These are phyloP conservation scores for Coremacera marginata DNA, from an alignment of 2,888 invertebrate genomes.

Conservation along the genomic window DNA sequence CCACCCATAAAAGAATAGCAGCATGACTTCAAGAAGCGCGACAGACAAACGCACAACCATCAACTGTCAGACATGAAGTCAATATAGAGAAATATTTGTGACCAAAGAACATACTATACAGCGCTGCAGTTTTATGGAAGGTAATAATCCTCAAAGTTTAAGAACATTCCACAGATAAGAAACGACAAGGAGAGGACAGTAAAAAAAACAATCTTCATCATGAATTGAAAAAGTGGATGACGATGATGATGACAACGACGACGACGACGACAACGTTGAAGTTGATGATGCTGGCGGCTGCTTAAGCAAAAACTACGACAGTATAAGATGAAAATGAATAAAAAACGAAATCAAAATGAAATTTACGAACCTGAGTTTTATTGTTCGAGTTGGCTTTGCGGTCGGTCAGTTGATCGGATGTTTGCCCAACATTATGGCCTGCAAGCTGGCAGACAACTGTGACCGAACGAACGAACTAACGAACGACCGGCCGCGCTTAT, in stretches of 20 bases:
- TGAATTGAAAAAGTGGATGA: background rate
- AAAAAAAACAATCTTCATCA: background rate
- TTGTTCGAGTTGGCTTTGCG: slow-evolving; percentile 4
- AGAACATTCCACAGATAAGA: slow-evolving; percentile 64
- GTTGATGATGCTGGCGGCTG: background rate
- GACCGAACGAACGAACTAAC: background rate
- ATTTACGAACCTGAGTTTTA: slow-evolving; percentile 30
- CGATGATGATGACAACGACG: background rate
- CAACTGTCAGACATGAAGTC: slow-evolving; percentile 13
- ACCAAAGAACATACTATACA: slow-evolving; percentile 30
- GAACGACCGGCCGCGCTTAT: slow-evolving; percentile 50
- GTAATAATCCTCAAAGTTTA: slow-evolving; percentile 65
- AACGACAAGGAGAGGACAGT: slow-evolving; percentile 18
- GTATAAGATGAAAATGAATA: background rate
- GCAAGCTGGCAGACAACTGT: background rate
- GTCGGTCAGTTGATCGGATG: background rate
- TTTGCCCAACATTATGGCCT: background rate
- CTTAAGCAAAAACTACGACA: background rate
- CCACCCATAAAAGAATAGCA: background rate
- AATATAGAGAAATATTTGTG: slow-evolving; percentile 23
- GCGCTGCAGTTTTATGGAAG: slow-evolving; percentile 60
- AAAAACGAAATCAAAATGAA: slow-evolving; percentile 25
- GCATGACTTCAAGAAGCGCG: background rate
- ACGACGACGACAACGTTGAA: background rate
- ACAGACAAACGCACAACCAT: slow-evolving; percentile 13